Percentiles rank a stretch among this genome's conserved stretches.
These are phyloP conservation scores for Rissa tridactyla DNA, from an alignment of 2,113 vertebrate genomes.

Conservation along the genomic window DNA sequence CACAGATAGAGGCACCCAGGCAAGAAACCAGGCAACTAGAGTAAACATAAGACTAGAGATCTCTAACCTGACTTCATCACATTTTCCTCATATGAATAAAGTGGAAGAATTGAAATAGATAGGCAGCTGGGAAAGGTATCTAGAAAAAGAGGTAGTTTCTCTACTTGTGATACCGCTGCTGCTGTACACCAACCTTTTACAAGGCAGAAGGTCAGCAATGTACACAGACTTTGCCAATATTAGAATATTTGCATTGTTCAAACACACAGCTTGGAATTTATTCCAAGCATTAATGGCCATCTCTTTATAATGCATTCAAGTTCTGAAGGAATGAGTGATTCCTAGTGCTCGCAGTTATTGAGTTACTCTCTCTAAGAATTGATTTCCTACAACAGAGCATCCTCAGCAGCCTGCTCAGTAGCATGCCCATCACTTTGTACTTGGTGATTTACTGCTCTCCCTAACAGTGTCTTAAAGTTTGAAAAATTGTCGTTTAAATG, in stretches of 20 bases:
- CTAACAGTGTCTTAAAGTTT: neutral
- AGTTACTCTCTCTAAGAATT: neutral
- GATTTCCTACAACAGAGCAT: neutral
- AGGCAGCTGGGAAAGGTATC: neutral
- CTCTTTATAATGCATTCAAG: neutral
- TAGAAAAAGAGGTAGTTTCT: neutral
- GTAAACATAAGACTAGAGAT: neutral
- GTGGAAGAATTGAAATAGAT: neutral
- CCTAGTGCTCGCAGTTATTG: neutral
- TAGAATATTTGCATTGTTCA: neutral
- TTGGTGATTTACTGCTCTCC: neutral
- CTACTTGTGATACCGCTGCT: neutral
- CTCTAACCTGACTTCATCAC: neutral
- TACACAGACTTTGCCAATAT: neutral
- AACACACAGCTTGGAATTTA: neutral
- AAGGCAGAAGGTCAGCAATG: neutral
- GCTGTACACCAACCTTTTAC: fast-evolving
- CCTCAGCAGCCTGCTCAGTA: neutral
- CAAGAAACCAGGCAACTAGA: neutral
- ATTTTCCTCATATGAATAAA: neutral
- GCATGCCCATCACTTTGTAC: neutral
- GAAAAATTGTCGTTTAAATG: neutral
- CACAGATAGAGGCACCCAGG: neutral
- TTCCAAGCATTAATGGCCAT: neutral
- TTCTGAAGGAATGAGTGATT: neutral